Evolutionary conservation across 2,113 vertebrate genomes (phyloP), one percentile per base, ranked within the genome.

Genomic region (Semicossyphus pulcher): DNA sequence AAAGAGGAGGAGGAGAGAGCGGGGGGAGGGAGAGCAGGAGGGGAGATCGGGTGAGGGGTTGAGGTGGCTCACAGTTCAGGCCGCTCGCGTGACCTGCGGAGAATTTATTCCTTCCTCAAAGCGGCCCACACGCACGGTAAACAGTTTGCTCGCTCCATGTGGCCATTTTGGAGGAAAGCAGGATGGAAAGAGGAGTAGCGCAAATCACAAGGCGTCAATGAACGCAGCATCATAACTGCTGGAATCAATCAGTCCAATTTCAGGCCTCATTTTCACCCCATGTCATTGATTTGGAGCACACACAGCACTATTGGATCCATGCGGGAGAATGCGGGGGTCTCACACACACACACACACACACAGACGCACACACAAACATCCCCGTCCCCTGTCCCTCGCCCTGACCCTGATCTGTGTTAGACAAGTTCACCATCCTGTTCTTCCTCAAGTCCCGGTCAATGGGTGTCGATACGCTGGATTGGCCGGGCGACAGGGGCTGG

Each of bases 391-490:
- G 51, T 77, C 78, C 75, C 68, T 61, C 82, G 86, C 66, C 86
- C 91, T 91, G 90, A 90, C 90, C 93, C 92, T 73, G 84, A 88
- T 93, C 84, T 61, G 63, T 72, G 81, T 75, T 58, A 56, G 83
- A 89, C 91, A 91, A 92, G 92, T 93, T 93, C 91, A 92, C 91
- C 89, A 83, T 91, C 79, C 86, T 42, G 72, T 86, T 92, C 88
- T 84, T 86, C 74, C 86, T 91, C 89, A 84, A 87, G 86, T 85
- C 78, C 81, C 84, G 78, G 89, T 94, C 92, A 84, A 94, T 93
- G 87, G 73, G 77, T 88, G 92, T 94, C 93, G 62, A 93, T 93
- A 92, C 34, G 61, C 10, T 31, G 85, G 88, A 92, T 92, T 88
- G 89, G 82, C 72, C 8, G 26, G 65, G 57, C 34, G 87, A 91